Base-by-base conservation (phyloP, 2,888 invertebrate species). In the Ligdia adustata region DNA sequence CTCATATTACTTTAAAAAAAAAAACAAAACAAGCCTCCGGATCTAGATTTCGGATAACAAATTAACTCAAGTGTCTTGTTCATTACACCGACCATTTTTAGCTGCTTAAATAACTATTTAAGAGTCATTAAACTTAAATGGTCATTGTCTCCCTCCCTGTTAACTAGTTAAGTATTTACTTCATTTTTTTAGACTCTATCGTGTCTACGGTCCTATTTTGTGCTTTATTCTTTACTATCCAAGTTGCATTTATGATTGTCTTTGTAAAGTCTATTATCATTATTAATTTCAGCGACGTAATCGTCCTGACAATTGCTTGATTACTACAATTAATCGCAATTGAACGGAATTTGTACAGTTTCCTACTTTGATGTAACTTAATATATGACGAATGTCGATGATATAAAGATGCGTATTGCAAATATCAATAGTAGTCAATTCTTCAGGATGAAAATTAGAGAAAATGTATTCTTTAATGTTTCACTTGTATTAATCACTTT, bases 321-420 rank as follows among this genome's bases (percentile, higher is more conserved):
- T 89, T 86, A 84, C 82, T 64, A 79, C 87, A 89, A 89, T 88
- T 89, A 89, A 85, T 82, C 68, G 79, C 86, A 89, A 89, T 89
- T 89, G 86, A 73, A 69, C 54, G 83, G 88, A 84, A 89, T 88
- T 79, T 62, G 75, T 79, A 69, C 62, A 66, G 73, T 79, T 83
- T 85, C 83, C 85, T 83, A 78, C 72, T 70, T 58, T 59, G 63
- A 55, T 64, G 57, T 67, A 59, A 64, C 53, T 57, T 57, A 62
- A 60, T 57, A 55, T 55, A 39, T 55, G 58, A 60, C 44, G 46
- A 55, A 35, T 35, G 40, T n/a, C n/a, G n/a, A n/a, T n/a, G n/a
- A n/a, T n/a, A n/a, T n/a, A n/a, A n/a, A n/a, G n/a, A n/a, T n/a
- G n/a, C n/a, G n/a, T n/a, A n/a, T n/a, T n/a, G n/a, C n/a, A n/a